A percentile compares a stretch with the other conserved stretches of the same genome.
These are phyloP conservation scores for Spodoptera picta DNA, from an alignment of 2,888 invertebrate species.

Conservation along the genomic window DNA sequence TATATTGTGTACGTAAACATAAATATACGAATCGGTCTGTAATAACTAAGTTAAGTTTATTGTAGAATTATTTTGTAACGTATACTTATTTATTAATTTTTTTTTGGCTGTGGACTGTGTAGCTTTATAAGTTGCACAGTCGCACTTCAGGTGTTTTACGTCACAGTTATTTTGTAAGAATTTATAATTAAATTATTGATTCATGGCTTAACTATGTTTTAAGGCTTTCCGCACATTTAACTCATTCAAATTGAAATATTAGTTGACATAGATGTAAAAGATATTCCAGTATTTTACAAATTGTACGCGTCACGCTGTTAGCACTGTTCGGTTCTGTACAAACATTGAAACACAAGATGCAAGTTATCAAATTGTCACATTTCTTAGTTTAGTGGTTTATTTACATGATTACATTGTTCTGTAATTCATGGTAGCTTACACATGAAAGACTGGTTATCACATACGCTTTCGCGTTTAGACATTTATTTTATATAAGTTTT, in stretches of 20 bases:
- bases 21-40: slow-evolving; percentile 8
- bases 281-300: slow-evolving; percentile 1
- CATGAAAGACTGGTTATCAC: slow-evolving; percentile 55
- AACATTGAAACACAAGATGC: slow-evolving; percentile 8
- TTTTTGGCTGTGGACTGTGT: slow-evolving; percentile 1
- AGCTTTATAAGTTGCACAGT: slow-evolving; percentile 40
- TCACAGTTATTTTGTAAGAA: slow-evolving; percentile 19
- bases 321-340: neutral
- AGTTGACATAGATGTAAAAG: too few relatives aligned
- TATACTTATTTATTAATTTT: too few relatives aligned
- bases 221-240: too few relatives aligned
- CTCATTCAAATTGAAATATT: too few relatives aligned
- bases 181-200: slow-evolving; percentile 6
- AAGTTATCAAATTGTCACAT: slow-evolving; percentile 9
- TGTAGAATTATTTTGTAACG: neutral
- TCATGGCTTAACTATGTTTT: neutral
- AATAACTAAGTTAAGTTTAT: slow-evolving; percentile 5
- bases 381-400: slow-evolving; percentile 17
- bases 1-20: slow-evolving; percentile 24
- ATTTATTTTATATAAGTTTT: slow-evolving; percentile 32
- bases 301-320: neutral
- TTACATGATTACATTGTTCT: slow-evolving; percentile 26
- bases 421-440: slow-evolving; percentile 42
- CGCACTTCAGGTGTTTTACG: slow-evolving; percentile 5
- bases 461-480: slow-evolving; percentile 40